These are phyloP conservation scores for Volucella inanis DNA, from an alignment of 2,888 invertebrate species.

Conservation along the genomic window DNA sequence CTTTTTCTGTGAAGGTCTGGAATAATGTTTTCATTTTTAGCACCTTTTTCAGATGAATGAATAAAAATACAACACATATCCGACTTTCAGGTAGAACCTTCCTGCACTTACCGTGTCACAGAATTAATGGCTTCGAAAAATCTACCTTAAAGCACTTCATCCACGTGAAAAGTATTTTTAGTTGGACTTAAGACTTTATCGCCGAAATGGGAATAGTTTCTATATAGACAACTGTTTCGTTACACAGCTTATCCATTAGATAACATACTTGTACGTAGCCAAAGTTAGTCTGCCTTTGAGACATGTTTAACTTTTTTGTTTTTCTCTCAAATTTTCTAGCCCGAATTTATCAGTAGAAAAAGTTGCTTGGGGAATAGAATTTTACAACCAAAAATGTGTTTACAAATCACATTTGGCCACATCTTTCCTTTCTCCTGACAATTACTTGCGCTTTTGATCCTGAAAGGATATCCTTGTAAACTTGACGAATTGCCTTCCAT, in stretches of 20 bases:
- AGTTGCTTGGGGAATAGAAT: background rate
- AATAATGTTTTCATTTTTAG: too few relatives aligned
- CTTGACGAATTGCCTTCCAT: conserved; percentile 45
- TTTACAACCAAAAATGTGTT: conserved; percentile 24
- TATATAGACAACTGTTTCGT: conserved; percentile 54
- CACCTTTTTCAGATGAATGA: too few relatives aligned
- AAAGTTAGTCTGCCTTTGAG: conserved; percentile 48
- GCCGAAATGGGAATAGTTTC: conserved; percentile 67
- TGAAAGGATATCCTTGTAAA: conserved; percentile 42
- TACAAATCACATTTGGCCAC: conserved; percentile 19
- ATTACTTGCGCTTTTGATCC: conserved; percentile 55
- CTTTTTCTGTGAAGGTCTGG: too few relatives aligned
- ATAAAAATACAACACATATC: too few relatives aligned
- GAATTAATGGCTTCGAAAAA: background rate
- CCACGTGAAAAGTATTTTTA: conserved; percentile 48
- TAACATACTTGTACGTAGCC: conserved; percentile 34
- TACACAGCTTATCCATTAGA: conserved; percentile 70
- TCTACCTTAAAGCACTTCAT: conserved; percentile 25
- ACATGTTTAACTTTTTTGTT: conserved; percentile 39
- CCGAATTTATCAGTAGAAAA: background rate
- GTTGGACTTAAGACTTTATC: conserved; percentile 62
- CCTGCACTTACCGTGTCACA: too few relatives aligned
- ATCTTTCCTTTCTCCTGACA: background rate
- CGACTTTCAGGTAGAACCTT: too few relatives aligned
- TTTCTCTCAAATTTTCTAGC: conserved; percentile 1